Percentiles rank a stretch among this genome's conserved stretches.
These are phyloP conservation scores for Sebastes aleutianus DNA, from an alignment of 2,797 vertebrate genomes.

Conservation along the genomic window DNA sequence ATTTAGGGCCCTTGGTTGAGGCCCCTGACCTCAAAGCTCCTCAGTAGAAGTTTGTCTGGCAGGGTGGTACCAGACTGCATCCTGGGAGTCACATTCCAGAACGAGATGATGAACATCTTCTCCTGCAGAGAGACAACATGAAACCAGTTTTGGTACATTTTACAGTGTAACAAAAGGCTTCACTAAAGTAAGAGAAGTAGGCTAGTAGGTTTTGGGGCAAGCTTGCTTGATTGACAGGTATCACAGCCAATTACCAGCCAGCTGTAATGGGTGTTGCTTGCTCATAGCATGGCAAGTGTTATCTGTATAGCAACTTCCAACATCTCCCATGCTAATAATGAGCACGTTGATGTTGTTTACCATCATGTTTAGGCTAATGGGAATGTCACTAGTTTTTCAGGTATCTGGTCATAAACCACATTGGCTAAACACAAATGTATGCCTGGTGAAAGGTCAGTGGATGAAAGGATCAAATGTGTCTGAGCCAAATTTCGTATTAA, in stretches of 20 bases:
- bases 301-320: neutral
- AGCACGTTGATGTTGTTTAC: too few species aligned
- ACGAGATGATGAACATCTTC: neutral
- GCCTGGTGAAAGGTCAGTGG: neutral
- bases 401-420: neutral
- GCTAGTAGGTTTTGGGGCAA: neutral
- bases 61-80: conserved; percentile 32
- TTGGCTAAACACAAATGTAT: neutral
- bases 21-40: neutral
- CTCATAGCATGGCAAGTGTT: neutral
- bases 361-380: too few species aligned
- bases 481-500: too few species aligned
- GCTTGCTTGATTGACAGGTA: neutral
- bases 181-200: neutral
- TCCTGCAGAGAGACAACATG: neutral
- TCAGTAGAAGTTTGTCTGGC: conserved; percentile 10
- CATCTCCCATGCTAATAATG: neutral
- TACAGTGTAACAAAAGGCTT: neutral
- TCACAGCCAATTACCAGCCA: neutral
- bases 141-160: neutral
- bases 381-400: too few species aligned
- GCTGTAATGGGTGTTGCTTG: neutral
- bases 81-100: neutral
- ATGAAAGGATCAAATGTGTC: too few species aligned
- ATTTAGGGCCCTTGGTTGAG: neutral